These are phyloP conservation scores for Drymonia ruficornis DNA, from an alignment of 2,888 invertebrate species.

Conservation along the genomic window DNA sequence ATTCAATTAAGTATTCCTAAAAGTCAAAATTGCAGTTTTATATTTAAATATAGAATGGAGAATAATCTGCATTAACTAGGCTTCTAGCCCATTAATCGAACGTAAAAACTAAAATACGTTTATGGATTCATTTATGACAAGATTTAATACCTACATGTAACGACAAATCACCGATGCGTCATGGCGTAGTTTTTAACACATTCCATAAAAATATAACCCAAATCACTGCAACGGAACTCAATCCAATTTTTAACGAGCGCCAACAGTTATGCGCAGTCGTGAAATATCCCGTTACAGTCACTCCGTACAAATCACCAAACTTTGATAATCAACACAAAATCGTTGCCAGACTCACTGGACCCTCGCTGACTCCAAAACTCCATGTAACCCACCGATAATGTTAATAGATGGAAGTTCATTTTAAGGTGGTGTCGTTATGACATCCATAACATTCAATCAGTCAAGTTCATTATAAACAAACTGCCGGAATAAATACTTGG, in stretches of 20 bases:
- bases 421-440: conserved; percentile 40
- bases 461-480: conserved; percentile 55
- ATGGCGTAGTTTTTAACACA: not conserved
- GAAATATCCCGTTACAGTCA: conserved; percentile 26
- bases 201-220: not conserved
- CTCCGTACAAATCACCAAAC: conserved; percentile 26
- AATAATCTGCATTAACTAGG: too few species aligned
- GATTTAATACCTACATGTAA: not conserved
- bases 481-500: conserved; percentile 41
- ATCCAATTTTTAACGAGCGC: conserved; percentile 19
- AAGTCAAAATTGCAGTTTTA: too few species aligned
- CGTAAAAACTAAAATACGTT: too few species aligned
- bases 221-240: conserved; percentile 17
- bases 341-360: conserved; percentile 17
- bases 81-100: too few species aligned
- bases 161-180: not conserved
- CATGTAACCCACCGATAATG: conserved; percentile 6
- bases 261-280: conserved; percentile 17
- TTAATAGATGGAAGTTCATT: conserved; percentile 34
- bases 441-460: conserved; percentile 60
- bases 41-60: too few species aligned
- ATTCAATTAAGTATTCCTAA: too few species aligned
- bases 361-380: conserved; percentile 10
- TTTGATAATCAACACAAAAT: conserved; percentile 33
- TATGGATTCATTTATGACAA: too few species aligned